These are phyloP conservation scores for Leptogaster cylindrica DNA, from an alignment of 2,888 invertebrate genomes.

Conservation along the genomic window DNA sequence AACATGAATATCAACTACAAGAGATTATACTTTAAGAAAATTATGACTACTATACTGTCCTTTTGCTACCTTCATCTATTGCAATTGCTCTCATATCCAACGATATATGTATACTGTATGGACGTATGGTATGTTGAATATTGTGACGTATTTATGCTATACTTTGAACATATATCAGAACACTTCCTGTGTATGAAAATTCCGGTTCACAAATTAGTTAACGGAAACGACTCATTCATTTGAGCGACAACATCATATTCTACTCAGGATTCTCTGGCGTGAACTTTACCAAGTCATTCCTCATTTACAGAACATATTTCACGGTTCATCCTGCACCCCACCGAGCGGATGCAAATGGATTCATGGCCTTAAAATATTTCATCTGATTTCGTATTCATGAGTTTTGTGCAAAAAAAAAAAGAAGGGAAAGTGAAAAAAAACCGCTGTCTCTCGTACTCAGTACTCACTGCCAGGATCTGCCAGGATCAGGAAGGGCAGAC, in stretches of 20 bases:
- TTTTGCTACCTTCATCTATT: background rate
- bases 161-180: slow-evolving; percentile 1
- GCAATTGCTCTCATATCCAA: too few species aligned
- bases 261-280: slow-evolving; percentile 8
- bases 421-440: too few species aligned
- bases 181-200: slow-evolving; percentile 2
- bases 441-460: slow-evolving; percentile 6
- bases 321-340: slow-evolving; percentile 39
- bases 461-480: background rate
- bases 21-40: too few species aligned
- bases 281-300: slow-evolving; percentile 13
- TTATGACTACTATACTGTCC: too few species aligned
- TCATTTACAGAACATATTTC: slow-evolving; percentile 46
- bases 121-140: too few species aligned
- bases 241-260: slow-evolving; percentile 28
- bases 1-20: slow-evolving; percentile 9
- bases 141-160: too few species aligned
- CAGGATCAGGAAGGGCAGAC: slow-evolving; percentile 2
- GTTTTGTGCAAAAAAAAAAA: slow-evolving; percentile 44
- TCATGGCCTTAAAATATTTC: slow-evolving; percentile 46
- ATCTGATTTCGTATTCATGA: slow-evolving; percentile 47
- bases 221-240: slow-evolving; percentile 27
- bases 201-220: slow-evolving; percentile 23
- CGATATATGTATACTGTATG: too few species aligned
- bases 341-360: slow-evolving; percentile 44